Percentiles rank a stretch among this genome's conserved stretches.
phyloP scores from a whole-genome alignment of 2,797 vertebrate genomes.

The Coreius guichenoti region DNA sequence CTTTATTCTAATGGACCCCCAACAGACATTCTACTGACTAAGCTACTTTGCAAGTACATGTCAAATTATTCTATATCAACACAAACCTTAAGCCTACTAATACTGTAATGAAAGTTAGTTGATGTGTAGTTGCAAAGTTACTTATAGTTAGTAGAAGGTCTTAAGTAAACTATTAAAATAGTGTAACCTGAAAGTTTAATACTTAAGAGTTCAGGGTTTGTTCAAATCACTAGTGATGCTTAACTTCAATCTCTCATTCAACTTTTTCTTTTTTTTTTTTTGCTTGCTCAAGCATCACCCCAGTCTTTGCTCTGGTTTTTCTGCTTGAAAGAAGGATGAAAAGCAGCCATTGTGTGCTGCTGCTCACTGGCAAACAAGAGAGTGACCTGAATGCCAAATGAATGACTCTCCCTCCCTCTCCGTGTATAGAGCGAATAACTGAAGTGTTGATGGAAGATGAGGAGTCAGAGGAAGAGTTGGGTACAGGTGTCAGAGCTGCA shows the following conservation, averaged over 20 bases:
- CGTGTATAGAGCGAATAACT: constrained; percentile 38
- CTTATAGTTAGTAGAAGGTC: no score
- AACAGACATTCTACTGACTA: background rate
- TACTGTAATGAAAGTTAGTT: background rate
- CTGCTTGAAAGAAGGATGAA: background rate
- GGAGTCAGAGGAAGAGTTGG: constrained; percentile 62
- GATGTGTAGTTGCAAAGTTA: no score
- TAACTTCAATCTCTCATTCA: no score
- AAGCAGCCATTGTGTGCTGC: constrained; percentile 1
- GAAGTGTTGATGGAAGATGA: constrained; percentile 47
- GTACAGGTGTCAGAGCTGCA: constrained; percentile 68
- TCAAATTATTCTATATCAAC: no score
- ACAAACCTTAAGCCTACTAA: no score
- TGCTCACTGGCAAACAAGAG: constrained; percentile 1
- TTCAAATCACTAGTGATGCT: background rate
- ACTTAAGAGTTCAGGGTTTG: background rate
- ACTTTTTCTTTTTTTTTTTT: background rate
- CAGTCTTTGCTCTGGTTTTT: background rate
- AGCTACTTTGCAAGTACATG: background rate
- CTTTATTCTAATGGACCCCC: background rate
- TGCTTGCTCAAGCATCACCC: background rate
- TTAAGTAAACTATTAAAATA: background rate
- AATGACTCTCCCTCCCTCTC: background rate
- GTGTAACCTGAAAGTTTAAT: background rate
- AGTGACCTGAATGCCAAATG: constrained; percentile 9